Percentiles rank a stretch among this genome's conserved stretches.
These are phyloP conservation scores for Lontra canadensis DNA, from an alignment of 2,113 vertebrate genomes.

Conservation along the genomic window DNA sequence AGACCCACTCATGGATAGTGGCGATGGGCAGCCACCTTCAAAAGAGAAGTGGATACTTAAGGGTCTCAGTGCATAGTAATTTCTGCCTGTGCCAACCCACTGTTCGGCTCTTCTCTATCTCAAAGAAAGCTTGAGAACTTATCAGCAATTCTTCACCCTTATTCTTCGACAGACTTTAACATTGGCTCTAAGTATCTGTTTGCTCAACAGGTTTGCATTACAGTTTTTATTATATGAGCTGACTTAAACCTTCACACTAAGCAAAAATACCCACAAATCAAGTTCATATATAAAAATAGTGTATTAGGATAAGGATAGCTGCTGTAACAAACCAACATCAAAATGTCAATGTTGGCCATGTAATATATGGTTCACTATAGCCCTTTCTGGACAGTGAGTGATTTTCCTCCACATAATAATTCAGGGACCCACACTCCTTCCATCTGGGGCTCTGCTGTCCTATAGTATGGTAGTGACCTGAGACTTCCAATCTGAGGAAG, in stretches of 20 bases:
- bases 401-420: neutral
- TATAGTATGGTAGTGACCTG: neutral
- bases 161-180: neutral
- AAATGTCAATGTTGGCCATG: neutral
- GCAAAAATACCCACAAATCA: neutral
- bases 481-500: neutral
- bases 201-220: neutral
- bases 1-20: neutral
- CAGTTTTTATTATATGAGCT: neutral
- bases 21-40: neutral
- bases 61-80: neutral
- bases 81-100: rapidly evolving
- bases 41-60: constrained; percentile 15
- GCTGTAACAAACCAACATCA: neutral
- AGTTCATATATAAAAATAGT: neutral
- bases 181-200: neutral
- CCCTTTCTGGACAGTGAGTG: neutral
- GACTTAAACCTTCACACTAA: neutral
- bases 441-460: neutral
- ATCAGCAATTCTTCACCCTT: neutral
- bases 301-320: neutral
- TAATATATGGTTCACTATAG: neutral
- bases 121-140: neutral
- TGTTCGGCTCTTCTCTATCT: neutral
- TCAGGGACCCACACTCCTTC: neutral